Evolutionary conservation across 2,888 invertebrate genomes (phyloP), one percentile per base, ranked within the genome.

Genomic region (Raillietiella orientalis): DNA sequence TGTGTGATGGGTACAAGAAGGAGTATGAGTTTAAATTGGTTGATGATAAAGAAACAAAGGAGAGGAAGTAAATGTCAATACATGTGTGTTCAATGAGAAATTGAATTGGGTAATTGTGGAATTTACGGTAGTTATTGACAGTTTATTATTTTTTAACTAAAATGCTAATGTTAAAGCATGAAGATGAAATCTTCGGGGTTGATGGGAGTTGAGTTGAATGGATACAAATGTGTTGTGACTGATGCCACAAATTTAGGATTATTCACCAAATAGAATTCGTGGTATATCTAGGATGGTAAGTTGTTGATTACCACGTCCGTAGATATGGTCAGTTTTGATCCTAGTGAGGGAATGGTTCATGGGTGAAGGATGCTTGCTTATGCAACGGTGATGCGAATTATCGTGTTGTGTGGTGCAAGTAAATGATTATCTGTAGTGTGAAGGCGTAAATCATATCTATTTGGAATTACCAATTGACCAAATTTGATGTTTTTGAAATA

Each of bases 221-320:
- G 66, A 67, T 49, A 70, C 69, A 56, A 69, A 69, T 30, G 64
- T 64, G n/a, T n/a, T n/a, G 44, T 70, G 66, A 43, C 70, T 67
- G 27, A 60, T 57, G 1, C 67, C 67, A 49, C 67, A 70, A 52
- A 70, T 67, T 58, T 70, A 66, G 36, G 66, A 69, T 43, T 67
- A 70, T 58, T 69, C 66, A 0, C 66, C 66, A 46, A 48, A 67
- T 46, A 55, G 62, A 41, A 66, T 37, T 22, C 66, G 64, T 1
- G 61, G 52, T 3, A 58, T 58, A 34, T 55, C 60, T 37, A 57
- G 52, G 37, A 49, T 49, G 43, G 64, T 55, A 36, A 49, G 55
- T 25, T 39, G 48, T 52, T 45, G 44, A 32, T 49, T 49, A 29
- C 48, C 28, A 27, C 47, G 45, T 8, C 49, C 47, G 6, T 47